Percentiles rank a stretch among this genome's conserved stretches.
These are phyloP conservation scores for Phylloscopus collybita DNA, from an alignment of 2,797 vertebrate genomes.

Conservation along the genomic window DNA sequence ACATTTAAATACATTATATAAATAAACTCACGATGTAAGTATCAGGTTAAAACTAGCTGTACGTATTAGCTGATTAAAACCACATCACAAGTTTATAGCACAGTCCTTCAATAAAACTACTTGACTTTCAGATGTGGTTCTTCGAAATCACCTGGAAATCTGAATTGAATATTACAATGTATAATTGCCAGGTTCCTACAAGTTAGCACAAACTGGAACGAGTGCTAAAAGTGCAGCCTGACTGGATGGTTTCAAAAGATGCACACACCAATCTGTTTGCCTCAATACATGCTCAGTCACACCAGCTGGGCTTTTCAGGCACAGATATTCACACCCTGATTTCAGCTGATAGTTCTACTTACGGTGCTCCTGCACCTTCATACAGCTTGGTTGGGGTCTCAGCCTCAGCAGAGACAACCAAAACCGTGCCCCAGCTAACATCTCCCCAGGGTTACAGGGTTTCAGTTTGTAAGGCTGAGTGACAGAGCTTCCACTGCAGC, in stretches of 20 bases:
- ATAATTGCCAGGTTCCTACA: not conserved
- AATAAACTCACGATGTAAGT: not conserved
- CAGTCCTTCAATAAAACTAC: not conserved
- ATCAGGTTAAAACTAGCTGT: not conserved
- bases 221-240: not conserved
- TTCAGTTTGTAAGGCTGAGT: not conserved
- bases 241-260: not conserved
- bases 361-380: not conserved
- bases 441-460: not conserved
- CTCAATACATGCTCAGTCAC: not conserved
- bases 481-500: not conserved
- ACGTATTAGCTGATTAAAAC: not conserved
- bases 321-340: not conserved
- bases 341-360: not conserved
- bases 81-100: not conserved
- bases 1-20: not conserved
- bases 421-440: not conserved
- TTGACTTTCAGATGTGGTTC: not conserved
- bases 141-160: not conserved
- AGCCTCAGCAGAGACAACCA: not conserved
- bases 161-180: not conserved
- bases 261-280: not conserved
- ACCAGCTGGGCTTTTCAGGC: not conserved
- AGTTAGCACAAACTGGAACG: not conserved
- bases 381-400: not conserved